Percentiles rank a stretch among this genome's conserved stretches.
Conservation (phyloP, 2,888 invertebrate genomes). For the Eledona agricola region DNA sequence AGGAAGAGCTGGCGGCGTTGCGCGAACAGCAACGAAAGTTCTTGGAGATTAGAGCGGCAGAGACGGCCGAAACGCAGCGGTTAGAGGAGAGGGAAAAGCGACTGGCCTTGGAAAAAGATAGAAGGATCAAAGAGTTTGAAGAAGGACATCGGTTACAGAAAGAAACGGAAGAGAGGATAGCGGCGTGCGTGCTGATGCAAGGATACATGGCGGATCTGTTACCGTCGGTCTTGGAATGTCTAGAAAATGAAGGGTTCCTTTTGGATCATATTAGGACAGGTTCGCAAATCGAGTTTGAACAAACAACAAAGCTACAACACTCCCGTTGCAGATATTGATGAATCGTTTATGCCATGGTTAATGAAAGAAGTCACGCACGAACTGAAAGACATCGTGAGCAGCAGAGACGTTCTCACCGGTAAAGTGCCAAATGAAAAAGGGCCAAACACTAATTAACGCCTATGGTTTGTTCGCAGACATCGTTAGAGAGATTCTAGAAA, state of each 20-base stretch:
- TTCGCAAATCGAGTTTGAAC: conserved; percentile 41
- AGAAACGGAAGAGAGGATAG: conserved; percentile 79
- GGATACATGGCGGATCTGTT: conserved; percentile 88
- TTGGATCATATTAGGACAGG: conserved; percentile 70
- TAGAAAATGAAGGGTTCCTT: conserved; percentile 78
- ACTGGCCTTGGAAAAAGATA: conserved; percentile 75
- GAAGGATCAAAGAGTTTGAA: conserved; percentile 76
- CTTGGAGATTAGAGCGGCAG: conserved; percentile 77
- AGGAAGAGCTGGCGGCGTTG: conserved; percentile 87
- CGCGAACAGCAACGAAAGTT: conserved; percentile 81
- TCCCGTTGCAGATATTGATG: conserved; percentile 71
- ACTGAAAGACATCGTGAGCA: conserved; percentile 82
- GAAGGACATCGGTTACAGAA: conserved; percentile 70
- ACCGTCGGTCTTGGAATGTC: conserved; percentile 82
- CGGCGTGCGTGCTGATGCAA: conserved; percentile 83
- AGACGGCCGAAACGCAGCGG: conserved; percentile 73
- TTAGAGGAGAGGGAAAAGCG: conserved; percentile 81
- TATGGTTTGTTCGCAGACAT: conserved; percentile 67
- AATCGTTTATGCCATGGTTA: conserved; percentile 88
- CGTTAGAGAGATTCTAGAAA: conserved; percentile 80
- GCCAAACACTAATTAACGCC: neutral
- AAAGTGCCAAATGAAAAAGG: conserved; percentile 41
- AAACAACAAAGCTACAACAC: conserved; percentile 2
- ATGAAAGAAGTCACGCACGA: conserved; percentile 82
- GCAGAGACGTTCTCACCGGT: conserved; percentile 82